Evolutionary conservation across 1,140 invertebrate genomes (phyloP), one percentile per base, ranked within the genome.

Genomic region (Habropoda laboriosa): DNA sequence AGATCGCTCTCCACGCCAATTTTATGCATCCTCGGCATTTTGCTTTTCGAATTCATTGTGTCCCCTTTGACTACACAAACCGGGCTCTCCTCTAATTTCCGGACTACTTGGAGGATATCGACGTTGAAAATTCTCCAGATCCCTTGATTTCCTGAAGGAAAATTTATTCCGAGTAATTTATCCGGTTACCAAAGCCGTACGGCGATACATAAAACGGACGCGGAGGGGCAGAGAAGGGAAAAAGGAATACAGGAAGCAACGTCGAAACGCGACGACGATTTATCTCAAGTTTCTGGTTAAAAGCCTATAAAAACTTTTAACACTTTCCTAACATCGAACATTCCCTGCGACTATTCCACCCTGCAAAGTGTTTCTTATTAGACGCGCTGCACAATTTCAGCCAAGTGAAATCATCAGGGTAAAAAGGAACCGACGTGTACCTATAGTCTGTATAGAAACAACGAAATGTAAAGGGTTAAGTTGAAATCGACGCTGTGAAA

Each of bases 101-200:
- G 63, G 51, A 70, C 51, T 79, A 68, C 76, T 53, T 79, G 49
- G 67, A 63, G 6, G 82, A 88, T 88, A 89, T 87, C 85, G 87
- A 86, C 81, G 76, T 88, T 90, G 88, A 85, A 89, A 86, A 83
- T 82, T 82, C 83, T 89, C 88, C 87, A 89, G 86, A 86, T 85
- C 81, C 77, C 58, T 70, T 83, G 63, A 86, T 83, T 83, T 73
- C 79, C 75, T 67, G 71, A 60, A 67, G 71, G 77, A 80, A 83
- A 89, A 89, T 89, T 86, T 89, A 88, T 89, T 88, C 83, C 81
- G 79, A 80, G 68, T 86, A 89, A 88, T 90, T 90, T 88, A 88
- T 89, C 82, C 84, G 71, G 73, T 86, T 83, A 80, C 66, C 61
- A 82, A 75, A 74, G 67, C 74, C 72, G 71, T 80, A 75, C 61